phyloP scores from a whole-genome alignment of 1,140 invertebrate species.

The Listronotus bonariensis region DNA sequence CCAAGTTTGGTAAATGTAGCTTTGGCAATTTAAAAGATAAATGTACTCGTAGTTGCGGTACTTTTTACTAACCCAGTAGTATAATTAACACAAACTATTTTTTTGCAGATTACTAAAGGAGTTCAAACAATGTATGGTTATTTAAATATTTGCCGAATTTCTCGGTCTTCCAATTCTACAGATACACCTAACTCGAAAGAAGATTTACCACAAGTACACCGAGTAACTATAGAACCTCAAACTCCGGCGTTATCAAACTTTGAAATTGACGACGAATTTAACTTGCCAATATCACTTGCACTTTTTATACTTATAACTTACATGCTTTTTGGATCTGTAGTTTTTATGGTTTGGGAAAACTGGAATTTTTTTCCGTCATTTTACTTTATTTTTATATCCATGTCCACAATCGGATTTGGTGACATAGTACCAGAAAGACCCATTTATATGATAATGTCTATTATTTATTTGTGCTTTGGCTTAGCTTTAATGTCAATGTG shows the following conservation, averaged over 20 bases:
- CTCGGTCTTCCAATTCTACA: constrained; percentile 3
- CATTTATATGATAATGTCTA: constrained; percentile 90
- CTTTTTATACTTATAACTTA: constrained; percentile 81
- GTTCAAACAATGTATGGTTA: constrained; percentile 79
- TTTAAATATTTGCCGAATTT: constrained; percentile 66
- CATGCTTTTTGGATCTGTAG: constrained; percentile 79
- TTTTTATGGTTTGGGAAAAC: constrained; percentile 77
- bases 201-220: constrained; percentile 33
- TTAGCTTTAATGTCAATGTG: constrained; percentile 95
- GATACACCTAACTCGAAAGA: neutral
- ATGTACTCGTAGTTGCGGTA: too few relatives aligned
- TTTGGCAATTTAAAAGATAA: too few relatives aligned
- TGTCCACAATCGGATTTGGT: constrained; percentile 92
- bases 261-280: constrained; percentile 89
- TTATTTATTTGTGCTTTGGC: constrained; percentile 92
- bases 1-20: too few relatives aligned
- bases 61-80: too few relatives aligned
- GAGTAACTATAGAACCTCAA: constrained; percentile 58
- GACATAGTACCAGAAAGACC: constrained; percentile 88
- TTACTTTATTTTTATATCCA: constrained; percentile 94
- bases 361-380: constrained; percentile 90
- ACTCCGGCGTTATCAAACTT: constrained; percentile 73
- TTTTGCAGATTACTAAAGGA: constrained; percentile 82
- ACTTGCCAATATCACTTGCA: constrained; percentile 86
- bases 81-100: too few relatives aligned